phyloP scores from a whole-genome alignment of 2,113 vertebrate species.

The Ifrita kowaldi region DNA sequence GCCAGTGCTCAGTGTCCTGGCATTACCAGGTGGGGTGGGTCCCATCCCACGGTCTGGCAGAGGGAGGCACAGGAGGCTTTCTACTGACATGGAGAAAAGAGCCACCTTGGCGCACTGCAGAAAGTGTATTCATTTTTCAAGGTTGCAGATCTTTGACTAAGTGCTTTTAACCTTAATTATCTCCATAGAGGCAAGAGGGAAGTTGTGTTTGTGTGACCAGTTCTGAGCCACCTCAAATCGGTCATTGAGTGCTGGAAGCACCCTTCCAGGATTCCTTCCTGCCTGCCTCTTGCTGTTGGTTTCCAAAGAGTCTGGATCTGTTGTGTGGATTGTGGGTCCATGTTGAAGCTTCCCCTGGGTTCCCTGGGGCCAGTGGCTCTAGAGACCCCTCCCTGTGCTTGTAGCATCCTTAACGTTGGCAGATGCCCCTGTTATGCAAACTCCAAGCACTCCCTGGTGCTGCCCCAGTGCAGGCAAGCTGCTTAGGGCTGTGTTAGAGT shows the following conservation, averaged over 20 bases:
- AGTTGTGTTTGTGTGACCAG: not conserved
- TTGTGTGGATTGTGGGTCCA: not conserved
- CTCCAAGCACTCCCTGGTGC: not conserved
- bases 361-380: not conserved
- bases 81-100: not conserved
- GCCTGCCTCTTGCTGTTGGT: not conserved
- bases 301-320: not conserved
- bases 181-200: not conserved
- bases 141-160: not conserved
- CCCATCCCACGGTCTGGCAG: not conserved
- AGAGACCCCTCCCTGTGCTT: not conserved
- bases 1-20: rapidly evolving
- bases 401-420: not conserved
- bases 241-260: not conserved
- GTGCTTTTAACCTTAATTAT: not conserved
- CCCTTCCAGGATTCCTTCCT: not conserved
- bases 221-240: not conserved
- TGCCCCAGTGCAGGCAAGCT: not conserved
- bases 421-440: not conserved
- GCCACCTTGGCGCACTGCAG: not conserved
- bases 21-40: rapidly evolving
- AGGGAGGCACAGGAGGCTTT: not conserved
- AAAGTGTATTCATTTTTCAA: not conserved
- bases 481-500: not conserved
- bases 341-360: not conserved